phyloP scores from a whole-genome alignment of 1,140 invertebrate genomes.

The Theocolax elegans region DNA sequence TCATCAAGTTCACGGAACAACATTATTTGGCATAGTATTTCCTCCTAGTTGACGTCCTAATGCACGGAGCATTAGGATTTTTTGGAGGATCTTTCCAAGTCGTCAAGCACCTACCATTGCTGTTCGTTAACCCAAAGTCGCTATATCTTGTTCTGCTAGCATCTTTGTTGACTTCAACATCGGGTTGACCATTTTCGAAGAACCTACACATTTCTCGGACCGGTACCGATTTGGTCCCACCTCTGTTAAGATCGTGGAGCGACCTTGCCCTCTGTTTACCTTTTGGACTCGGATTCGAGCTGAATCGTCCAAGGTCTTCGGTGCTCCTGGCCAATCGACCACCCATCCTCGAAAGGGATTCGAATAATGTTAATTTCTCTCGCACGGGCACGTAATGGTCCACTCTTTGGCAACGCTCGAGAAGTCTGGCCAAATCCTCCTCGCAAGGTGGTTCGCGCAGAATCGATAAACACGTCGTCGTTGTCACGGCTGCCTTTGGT shows the following conservation, averaged over 20 bases:
- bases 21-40: conserved; percentile 52
- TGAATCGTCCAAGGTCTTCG: conserved; percentile 64
- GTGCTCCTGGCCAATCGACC: conserved; percentile 67
- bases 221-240: conserved; percentile 58
- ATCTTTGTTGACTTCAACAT: background rate
- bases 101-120: conserved; percentile 28
- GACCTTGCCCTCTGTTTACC: conserved; percentile 70
- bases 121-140: conserved; percentile 41
- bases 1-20: too few relatives aligned
- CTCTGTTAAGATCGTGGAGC: conserved; percentile 70
- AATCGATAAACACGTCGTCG: conserved; percentile 18
- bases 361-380: conserved; percentile 72
- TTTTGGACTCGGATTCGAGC: conserved; percentile 52
- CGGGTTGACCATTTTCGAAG: conserved; percentile 63
- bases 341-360: conserved; percentile 69
- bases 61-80: conserved; percentile 47
- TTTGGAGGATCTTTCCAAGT: conserved; percentile 44
- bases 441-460: conserved; percentile 44
- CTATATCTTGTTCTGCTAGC: conserved; percentile 36
- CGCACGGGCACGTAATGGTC: conserved; percentile 73
- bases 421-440: conserved; percentile 66
- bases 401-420: conserved; percentile 70
- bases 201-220: conserved; percentile 73
- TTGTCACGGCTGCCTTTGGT: background rate
- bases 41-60: conserved; percentile 51